A percentile compares a stretch with the other conserved stretches of the same genome.
phyloP scores from a whole-genome alignment of 2,888 invertebrate genomes.

The Leptinotarsa haldemani region DNA sequence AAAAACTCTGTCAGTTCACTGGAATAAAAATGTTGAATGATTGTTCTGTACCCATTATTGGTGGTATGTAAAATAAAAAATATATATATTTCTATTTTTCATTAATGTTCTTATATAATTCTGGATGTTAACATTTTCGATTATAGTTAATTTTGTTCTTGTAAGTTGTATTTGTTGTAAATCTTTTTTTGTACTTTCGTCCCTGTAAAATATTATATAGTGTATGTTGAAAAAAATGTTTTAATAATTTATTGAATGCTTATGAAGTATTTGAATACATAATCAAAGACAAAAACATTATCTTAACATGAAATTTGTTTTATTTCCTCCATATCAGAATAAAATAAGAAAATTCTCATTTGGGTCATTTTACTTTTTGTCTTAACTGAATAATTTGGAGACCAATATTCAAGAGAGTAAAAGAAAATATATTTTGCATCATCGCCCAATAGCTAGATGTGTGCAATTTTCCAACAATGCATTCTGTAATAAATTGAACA shows the following conservation, averaged over 20 bases:
- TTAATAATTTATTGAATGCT: slow-evolving; percentile 58
- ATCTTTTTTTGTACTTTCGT: slow-evolving; percentile 52
- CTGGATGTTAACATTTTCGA: slow-evolving; percentile 55
- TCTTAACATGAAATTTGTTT: slow-evolving; percentile 32
- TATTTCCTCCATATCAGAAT: not conserved
- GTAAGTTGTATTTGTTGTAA: slow-evolving; percentile 46
- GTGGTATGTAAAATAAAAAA: slow-evolving; percentile 57
- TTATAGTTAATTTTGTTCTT: slow-evolving; percentile 53
- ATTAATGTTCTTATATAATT: slow-evolving; percentile 54
- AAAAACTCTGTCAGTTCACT: too few relatives aligned
- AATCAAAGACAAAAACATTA: slow-evolving; percentile 35
- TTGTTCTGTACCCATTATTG: slow-evolving; percentile 46
- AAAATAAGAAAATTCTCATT: not conserved
- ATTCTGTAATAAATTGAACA: too few relatives aligned
- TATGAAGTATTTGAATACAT: slow-evolving; percentile 40
- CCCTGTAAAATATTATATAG: slow-evolving; percentile 50
- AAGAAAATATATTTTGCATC: too few relatives aligned
- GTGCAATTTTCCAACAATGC: too few relatives aligned
- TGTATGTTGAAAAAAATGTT: slow-evolving; percentile 57
- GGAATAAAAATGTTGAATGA: not conserved
- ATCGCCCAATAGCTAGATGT: too few relatives aligned
- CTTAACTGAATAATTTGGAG: not conserved
- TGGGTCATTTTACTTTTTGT: too few relatives aligned
- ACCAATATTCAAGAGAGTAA: not conserved
- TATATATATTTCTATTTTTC: slow-evolving; percentile 52